Evolutionary conservation across 2,113 vertebrate genomes (phyloP), one percentile per base, ranked within the genome.

Genomic region (Prionailurus bengalensis): DNA sequence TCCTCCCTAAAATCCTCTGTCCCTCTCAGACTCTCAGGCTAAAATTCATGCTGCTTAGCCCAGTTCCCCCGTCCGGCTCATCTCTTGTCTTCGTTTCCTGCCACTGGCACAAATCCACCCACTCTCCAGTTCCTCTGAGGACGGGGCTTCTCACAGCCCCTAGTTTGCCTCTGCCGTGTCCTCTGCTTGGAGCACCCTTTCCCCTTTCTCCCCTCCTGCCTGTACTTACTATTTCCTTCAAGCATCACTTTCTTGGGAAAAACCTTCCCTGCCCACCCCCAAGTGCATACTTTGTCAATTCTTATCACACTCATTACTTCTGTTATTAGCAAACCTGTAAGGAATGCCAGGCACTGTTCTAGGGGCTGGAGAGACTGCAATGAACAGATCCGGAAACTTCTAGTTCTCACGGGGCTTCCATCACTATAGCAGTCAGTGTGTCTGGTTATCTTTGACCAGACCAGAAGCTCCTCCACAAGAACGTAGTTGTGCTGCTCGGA

Each of bases 341-440:
- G 0, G 1, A 23, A 5, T 25, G 17, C 55, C 42, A n/a, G 58
- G 29, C 11, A 6, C 86, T 63, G 11, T 25, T n/a, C 36, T 76
- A 1, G 51, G 45, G 63, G 29, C 70, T 13, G 7, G 36, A 36
- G 76, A 48, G 36, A 53, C 51, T 19, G 33, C 33, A 51, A 39
- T 71, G 87, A n/a, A 9, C n/a, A 10, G 1, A 55, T 9, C 45
- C 68, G 48, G 53, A 31, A 23, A 29, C 4, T 19, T 91, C 25
- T 17, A 23, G 0, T 9, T 27, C 17, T 71, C 17, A 4, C 0
- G 12, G n/a, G 53, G 42, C 61, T 45, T 14, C 0, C 0, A 1
- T 53, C 23, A 15, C 0, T 27, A 23, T 68, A 29, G 1, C 25
- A 1, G 7, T 15, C 7, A n/a, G 5, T 70, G 61, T 27, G 12